Conservation (phyloP, 2,888 invertebrate genomes). For the Gari tellinella region DNA sequence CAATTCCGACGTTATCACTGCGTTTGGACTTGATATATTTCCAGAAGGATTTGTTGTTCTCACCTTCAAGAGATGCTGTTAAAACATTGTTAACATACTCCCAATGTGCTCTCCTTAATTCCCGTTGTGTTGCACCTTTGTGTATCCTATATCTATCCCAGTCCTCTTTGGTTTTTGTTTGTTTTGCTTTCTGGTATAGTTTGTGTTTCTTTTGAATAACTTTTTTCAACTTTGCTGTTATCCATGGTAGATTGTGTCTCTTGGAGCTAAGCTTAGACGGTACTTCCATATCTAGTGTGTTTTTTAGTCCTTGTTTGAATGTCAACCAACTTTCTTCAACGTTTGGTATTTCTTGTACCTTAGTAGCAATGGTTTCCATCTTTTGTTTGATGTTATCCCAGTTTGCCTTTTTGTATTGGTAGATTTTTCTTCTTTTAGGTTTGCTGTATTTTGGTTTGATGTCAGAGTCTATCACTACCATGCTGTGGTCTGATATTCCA, state of each 20-base stretch:
- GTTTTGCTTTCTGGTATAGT: slow-evolving; percentile 22
- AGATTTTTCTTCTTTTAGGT: slow-evolving; percentile 24
- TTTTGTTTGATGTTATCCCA: slow-evolving; percentile 14
- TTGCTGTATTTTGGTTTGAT: not conserved
- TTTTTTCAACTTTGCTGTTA: slow-evolving; percentile 17
- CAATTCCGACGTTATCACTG: too few relatives aligned
- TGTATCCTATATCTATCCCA: slow-evolving; percentile 5
- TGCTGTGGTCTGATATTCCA: slow-evolving; percentile 46
- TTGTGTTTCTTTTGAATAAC: slow-evolving; percentile 17
- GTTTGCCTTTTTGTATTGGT: slow-evolving; percentile 32
- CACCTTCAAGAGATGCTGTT: too few relatives aligned
- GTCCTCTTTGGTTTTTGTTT: not conserved
- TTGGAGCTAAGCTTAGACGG: slow-evolving; percentile 16
- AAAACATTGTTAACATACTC: too few relatives aligned
- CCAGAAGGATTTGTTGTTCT: slow-evolving; percentile 17
- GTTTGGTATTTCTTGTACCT: slow-evolving; percentile 2
- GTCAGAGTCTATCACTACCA: slow-evolving; percentile 17
- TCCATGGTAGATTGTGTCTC: not conserved
- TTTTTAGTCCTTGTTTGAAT: slow-evolving; percentile 13
- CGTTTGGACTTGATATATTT: slow-evolving; percentile 3
- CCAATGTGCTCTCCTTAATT: slow-evolving; percentile 25
- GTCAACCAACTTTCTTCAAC: slow-evolving; percentile 11
- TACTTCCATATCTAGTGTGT: slow-evolving; percentile 21
- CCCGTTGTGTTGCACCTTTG: slow-evolving; percentile 12
- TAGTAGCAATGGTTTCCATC: not conserved